Percentiles rank a stretch among this genome's conserved stretches.
phyloP scores from a whole-genome alignment of 2,888 invertebrate genomes.

The Colletes collaris region DNA sequence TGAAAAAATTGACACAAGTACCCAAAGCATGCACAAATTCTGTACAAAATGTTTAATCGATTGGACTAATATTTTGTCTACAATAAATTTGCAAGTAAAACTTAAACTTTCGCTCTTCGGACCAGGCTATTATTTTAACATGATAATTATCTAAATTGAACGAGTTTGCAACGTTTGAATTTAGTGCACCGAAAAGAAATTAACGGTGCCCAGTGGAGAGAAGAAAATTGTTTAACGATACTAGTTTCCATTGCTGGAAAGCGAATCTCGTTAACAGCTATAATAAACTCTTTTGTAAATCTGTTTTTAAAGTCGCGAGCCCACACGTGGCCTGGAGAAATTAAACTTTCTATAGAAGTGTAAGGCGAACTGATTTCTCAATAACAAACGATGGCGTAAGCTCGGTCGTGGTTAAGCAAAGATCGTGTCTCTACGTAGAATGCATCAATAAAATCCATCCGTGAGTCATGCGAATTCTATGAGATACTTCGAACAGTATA shows the following conservation, averaged over 20 bases:
- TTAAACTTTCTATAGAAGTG: constrained; percentile 52
- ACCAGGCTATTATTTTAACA: no score
- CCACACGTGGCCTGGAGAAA: constrained; percentile 50
- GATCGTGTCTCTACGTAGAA: not conserved
- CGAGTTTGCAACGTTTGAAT: no score
- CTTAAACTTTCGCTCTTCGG: no score
- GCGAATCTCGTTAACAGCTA: not conserved
- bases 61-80: no score
- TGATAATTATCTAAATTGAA: no score
- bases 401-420: constrained; percentile 23
- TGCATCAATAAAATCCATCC: not conserved
- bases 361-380: constrained; percentile 50
- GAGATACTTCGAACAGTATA: not conserved
- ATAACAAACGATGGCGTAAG: constrained; percentile 50
- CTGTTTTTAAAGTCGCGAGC: not conserved
- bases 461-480: constrained; percentile 7
- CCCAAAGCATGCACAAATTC: no score
- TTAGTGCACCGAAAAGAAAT: no score
- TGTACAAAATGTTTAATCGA: no score
- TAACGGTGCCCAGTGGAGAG: no score
- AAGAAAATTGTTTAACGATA: not conserved
- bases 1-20: no score
- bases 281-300: not conserved
- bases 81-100: no score
- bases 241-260: constrained; percentile 13